phyloP scores from a whole-genome alignment of 2,888 invertebrate species.

The Onthophagus sagittarius region DNA sequence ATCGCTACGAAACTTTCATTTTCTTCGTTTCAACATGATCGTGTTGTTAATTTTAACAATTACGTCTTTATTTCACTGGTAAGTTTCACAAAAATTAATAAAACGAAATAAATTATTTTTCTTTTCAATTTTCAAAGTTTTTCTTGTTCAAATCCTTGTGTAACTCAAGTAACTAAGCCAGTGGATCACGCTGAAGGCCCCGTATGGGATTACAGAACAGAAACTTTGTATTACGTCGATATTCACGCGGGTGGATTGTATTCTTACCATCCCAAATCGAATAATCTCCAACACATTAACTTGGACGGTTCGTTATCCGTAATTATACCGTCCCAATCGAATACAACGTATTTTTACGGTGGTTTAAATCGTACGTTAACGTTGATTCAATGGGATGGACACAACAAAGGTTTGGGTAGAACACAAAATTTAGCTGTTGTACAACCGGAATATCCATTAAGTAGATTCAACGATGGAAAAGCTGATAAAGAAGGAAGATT shows the following conservation, averaged over 20 bases:
- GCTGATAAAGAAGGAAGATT: constrained; percentile 55
- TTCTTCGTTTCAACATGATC: neutral
- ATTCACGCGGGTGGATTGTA: constrained; percentile 45
- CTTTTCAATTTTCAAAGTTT: constrained; percentile 2
- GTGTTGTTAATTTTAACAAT: neutral
- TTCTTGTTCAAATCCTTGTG: constrained; percentile 14
- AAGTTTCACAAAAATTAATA: neutral
- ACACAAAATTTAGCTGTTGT: constrained; percentile 44
- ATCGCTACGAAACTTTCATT: neutral
- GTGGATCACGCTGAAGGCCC: constrained; percentile 51
- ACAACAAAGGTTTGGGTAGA: constrained; percentile 19
- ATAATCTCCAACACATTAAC: constrained; percentile 28
- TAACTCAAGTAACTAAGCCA: constrained; percentile 32
- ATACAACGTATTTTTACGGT: constrained; percentile 45
- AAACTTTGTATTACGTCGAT: constrained; percentile 52
- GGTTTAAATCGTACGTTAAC: constrained; percentile 48
- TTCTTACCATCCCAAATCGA: constrained; percentile 45
- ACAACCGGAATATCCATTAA: constrained; percentile 48
- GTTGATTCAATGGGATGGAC: constrained; percentile 52
- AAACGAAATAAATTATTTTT: neutral
- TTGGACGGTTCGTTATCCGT: constrained; percentile 44
- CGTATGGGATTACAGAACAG: constrained; percentile 48
- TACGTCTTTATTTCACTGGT: neutral
- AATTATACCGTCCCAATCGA: constrained; percentile 47
- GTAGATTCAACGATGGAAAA: constrained; percentile 60